Percentiles rank a stretch among this genome's conserved stretches.
phyloP scores from a whole-genome alignment of 2,797 vertebrate species.

The Galagoides demidoff region DNA sequence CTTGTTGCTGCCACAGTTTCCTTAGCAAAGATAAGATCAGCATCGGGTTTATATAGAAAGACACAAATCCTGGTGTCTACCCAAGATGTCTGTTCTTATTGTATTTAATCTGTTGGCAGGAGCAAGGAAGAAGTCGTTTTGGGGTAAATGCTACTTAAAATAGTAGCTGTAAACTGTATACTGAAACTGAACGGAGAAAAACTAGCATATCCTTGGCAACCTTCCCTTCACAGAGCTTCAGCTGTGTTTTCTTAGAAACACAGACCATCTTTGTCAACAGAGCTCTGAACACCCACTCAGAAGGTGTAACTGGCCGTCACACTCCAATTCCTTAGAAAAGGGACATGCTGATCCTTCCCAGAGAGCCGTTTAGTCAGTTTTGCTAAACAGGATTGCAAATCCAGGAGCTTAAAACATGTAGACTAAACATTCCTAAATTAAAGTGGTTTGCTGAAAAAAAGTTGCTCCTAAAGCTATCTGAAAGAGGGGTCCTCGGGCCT shows the following conservation, averaged over 20 bases:
- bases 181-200: not conserved
- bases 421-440: not conserved
- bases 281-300: not conserved
- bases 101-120: not conserved
- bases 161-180: not conserved
- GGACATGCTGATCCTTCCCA: not conserved
- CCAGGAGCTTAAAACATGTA: not conserved
- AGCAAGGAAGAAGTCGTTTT: not conserved
- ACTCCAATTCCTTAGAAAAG: not conserved
- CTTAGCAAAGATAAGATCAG: slow-evolving; percentile 22
- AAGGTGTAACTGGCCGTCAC: not conserved
- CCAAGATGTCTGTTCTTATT: not conserved
- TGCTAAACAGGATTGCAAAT: not conserved
- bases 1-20: not conserved
- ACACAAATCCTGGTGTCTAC: not conserved
- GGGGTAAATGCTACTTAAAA: not conserved
- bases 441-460: not conserved
- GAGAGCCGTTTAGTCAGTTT: not conserved
- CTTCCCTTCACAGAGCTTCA: not conserved
- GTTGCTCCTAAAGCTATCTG: not conserved
- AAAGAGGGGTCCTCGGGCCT: not conserved
- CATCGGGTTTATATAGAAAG: slow-evolving; percentile 33
- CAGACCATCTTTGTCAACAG: not conserved
- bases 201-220: not conserved
- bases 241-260: slow-evolving; percentile 2